Evolutionary conservation across 2,113 vertebrate genomes (phyloP).

Genomic region (Dryoscopus gambensis): DNA sequence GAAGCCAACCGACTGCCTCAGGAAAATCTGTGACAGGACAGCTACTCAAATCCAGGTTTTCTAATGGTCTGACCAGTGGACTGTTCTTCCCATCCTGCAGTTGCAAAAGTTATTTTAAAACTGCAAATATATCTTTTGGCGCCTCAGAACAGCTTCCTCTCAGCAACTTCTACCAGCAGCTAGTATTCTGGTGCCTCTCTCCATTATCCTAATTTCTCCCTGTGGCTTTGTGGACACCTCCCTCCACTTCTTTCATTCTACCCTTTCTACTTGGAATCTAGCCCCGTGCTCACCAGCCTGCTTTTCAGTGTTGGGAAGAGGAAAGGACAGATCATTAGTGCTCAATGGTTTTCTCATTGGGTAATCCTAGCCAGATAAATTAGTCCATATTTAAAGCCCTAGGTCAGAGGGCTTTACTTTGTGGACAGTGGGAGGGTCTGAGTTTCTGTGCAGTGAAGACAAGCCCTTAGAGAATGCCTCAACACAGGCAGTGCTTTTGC

Average conservation of each 20-base stretch:
- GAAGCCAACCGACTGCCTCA: background rate
- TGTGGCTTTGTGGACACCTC: background rate
- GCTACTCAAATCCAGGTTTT: background rate
- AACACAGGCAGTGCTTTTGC: background rate
- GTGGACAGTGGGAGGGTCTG: slow-evolving; percentile 6
- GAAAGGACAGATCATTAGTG: slow-evolving; percentile 35
- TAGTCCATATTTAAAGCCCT: slow-evolving; percentile 12
- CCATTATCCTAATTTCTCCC: background rate
- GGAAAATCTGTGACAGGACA: background rate
- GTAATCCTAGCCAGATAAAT: slow-evolving; percentile 41
- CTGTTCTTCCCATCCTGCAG: background rate
- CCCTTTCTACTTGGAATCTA: background rate
- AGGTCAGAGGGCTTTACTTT: slow-evolving; percentile 39
- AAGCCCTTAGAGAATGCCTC: background rate
- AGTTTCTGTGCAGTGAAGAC: background rate
- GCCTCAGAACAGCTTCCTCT: background rate
- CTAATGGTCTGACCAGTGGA: background rate
- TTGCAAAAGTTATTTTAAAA: slow-evolving; percentile 3
- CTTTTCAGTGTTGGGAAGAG: background rate
- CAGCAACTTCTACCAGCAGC: background rate
- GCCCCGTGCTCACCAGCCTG: background rate
- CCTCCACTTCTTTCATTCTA: background rate
- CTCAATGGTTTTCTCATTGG: slow-evolving; percentile 35
- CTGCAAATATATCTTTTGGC: background rate
- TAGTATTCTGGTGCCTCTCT: background rate